Evolutionary conservation across 2,797 vertebrate genomes (phyloP).

Genomic region (Spheniscus humboldti): DNA sequence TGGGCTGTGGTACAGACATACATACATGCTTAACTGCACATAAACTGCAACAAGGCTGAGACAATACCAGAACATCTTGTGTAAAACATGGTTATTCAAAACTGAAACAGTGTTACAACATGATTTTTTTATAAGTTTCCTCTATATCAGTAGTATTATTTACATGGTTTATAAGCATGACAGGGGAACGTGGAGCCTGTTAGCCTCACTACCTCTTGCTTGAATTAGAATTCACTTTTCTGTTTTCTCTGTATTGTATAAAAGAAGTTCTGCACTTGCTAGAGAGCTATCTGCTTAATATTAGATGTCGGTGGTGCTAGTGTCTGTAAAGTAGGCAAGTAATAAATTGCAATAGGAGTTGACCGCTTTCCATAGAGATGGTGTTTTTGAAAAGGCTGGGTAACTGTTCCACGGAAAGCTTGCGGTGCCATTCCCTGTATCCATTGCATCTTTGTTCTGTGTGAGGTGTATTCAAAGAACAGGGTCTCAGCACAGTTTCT

Average conservation of each 20-base stretch:
- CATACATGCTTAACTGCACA: background rate
- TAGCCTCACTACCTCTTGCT: background rate
- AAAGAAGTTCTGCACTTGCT: background rate
- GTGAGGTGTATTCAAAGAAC: background rate
- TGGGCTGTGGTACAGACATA: background rate
- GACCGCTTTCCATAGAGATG: background rate
- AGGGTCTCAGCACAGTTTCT: background rate
- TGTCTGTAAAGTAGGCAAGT: background rate
- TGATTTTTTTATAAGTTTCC: background rate
- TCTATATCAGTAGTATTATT: background rate
- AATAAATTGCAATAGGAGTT: background rate
- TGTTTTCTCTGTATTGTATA: background rate
- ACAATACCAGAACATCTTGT: background rate
- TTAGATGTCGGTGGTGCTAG: background rate
- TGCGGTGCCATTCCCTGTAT: background rate
- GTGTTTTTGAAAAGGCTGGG: background rate
- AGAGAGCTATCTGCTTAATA: background rate
- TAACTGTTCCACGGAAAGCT: background rate
- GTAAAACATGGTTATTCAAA: background rate
- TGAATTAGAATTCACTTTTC: background rate
- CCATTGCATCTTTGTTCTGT: background rate
- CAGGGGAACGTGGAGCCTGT: background rate
- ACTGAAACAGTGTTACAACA: background rate
- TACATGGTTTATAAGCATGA: background rate
- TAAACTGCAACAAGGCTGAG: background rate